Percentiles rank a stretch among this genome's conserved stretches.
These are phyloP conservation scores for Eupithecia inturbata DNA, from an alignment of 2,888 invertebrate species.

Conservation along the genomic window DNA sequence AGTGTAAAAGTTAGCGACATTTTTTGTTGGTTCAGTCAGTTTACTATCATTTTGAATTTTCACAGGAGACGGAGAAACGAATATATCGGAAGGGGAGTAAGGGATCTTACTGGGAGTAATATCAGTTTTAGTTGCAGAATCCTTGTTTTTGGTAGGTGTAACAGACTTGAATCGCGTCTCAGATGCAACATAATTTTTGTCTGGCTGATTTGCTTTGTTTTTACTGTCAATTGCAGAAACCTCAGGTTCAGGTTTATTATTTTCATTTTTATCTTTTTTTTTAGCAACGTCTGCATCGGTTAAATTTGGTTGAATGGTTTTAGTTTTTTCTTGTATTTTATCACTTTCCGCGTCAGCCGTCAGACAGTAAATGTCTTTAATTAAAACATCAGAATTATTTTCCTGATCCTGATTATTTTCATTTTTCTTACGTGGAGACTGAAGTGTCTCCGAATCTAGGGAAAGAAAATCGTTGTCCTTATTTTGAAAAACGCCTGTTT, in stretches of 20 bases:
- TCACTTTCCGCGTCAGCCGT: neutral
- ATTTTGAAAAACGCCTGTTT: slow-evolving; percentile 62
- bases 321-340: neutral
- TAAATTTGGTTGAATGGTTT: neutral
- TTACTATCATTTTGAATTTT: slow-evolving; percentile 8
- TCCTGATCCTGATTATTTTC: slow-evolving; percentile 6
- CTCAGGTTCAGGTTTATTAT: neutral
- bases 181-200: neutral
- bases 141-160: slow-evolving; percentile 16
- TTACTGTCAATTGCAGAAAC: neutral
- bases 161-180: neutral
- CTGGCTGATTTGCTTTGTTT: neutral
- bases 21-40: slow-evolving; percentile 30
- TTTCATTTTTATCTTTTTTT: neutral
- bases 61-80: neutral
- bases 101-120: slow-evolving; percentile 6
- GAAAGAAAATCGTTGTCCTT: slow-evolving; percentile 33
- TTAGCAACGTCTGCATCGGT: neutral
- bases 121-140: slow-evolving; percentile 10
- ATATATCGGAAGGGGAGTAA: slow-evolving; percentile 18
- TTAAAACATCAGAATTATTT: slow-evolving; percentile 8
- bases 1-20: slow-evolving; percentile 68
- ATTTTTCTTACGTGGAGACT: slow-evolving; percentile 27
- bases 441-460: slow-evolving; percentile 31
- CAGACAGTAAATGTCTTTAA: neutral